A percentile compares a stretch with the other conserved stretches of the same genome.
Conservation (phyloP, 2,113 vertebrate genomes). For the Taurulus bubalis region DNA sequence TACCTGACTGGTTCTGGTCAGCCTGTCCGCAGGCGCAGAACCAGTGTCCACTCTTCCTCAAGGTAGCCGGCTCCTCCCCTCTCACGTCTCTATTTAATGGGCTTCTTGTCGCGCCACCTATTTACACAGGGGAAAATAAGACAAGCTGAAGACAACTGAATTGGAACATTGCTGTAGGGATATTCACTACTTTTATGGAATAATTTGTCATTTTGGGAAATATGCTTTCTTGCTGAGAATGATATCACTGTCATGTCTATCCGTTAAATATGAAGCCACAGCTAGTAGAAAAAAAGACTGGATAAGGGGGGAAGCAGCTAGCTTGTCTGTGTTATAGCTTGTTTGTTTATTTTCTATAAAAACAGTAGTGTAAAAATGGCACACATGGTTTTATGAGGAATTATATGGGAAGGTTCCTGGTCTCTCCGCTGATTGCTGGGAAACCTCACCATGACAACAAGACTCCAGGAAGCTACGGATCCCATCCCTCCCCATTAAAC, state of each 20-base stretch:
- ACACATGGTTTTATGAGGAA: background rate
- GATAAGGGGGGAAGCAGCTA: background rate
- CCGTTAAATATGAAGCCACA: background rate
- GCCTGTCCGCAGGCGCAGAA: conserved; percentile 99
- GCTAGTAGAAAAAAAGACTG: background rate
- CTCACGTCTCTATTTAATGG: background rate
- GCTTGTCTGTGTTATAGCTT: background rate
- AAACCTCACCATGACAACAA: background rate
- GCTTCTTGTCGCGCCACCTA: background rate
- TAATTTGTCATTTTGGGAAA: background rate
- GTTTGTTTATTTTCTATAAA: background rate
- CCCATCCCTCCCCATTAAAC: background rate
- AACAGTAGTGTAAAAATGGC: background rate
- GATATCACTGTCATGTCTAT: background rate
- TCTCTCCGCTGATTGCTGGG: background rate
- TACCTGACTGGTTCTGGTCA: conserved; percentile 99
- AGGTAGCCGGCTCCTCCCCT: conserved; percentile 63
- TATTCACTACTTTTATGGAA: background rate
- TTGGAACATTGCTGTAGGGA: background rate
- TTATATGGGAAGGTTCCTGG: background rate
- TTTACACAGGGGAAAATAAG: background rate
- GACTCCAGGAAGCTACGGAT: background rate
- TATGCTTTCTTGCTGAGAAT: background rate
- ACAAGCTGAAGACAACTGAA: background rate
- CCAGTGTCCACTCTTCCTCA: conserved; percentile 94